These are phyloP conservation scores for Leptoclinus maculatus DNA, from an alignment of 2,797 vertebrate genomes.

Conservation along the genomic window DNA sequence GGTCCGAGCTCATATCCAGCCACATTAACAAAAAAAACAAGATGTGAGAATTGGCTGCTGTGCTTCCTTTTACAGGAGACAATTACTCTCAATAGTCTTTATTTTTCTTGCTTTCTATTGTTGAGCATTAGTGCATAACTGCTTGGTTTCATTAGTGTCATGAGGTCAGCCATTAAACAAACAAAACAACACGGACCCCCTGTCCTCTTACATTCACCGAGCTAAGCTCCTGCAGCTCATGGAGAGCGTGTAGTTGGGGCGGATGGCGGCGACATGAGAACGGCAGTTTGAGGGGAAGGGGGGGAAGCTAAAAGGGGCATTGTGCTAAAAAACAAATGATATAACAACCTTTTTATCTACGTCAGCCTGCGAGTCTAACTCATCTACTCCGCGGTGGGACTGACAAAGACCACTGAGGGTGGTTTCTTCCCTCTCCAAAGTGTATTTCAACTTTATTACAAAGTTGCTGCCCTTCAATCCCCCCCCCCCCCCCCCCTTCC, in stretches of 20 bases:
- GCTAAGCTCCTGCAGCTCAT: slow-evolving; percentile 49
- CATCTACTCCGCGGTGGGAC: slow-evolving; percentile 9
- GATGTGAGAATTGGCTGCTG: not conserved
- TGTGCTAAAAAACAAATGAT: slow-evolving; percentile 72
- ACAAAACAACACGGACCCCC: slow-evolving; percentile 61
- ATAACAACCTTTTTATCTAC: slow-evolving; percentile 64
- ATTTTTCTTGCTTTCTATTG: not conserved
- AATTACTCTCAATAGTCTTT: not conserved
- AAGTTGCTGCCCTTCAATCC: slow-evolving; percentile 39
- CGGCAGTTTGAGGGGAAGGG: slow-evolving; percentile 36
- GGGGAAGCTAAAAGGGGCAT: slow-evolving; percentile 45
- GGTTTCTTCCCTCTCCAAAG: not conserved
- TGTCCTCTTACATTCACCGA: slow-evolving; percentile 40
- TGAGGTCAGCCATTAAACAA: slow-evolving; percentile 42
- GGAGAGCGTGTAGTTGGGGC: slow-evolving; percentile 48
- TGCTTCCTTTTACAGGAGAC: not conserved
- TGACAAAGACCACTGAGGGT: not conserved
- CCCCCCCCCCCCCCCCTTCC: no score
- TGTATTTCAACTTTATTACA: slow-evolving; percentile 3
- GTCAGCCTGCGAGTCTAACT: slow-evolving; percentile 28
- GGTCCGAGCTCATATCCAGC: not conserved
- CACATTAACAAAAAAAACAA: not conserved
- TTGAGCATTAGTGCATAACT: slow-evolving; percentile 18
- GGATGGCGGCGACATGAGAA: slow-evolving; percentile 68
- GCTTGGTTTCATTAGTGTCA: slow-evolving; percentile 51